Evolutionary conservation across 2,113 vertebrate species (phyloP).

Genomic region (Dicaeum eximium): DNA sequence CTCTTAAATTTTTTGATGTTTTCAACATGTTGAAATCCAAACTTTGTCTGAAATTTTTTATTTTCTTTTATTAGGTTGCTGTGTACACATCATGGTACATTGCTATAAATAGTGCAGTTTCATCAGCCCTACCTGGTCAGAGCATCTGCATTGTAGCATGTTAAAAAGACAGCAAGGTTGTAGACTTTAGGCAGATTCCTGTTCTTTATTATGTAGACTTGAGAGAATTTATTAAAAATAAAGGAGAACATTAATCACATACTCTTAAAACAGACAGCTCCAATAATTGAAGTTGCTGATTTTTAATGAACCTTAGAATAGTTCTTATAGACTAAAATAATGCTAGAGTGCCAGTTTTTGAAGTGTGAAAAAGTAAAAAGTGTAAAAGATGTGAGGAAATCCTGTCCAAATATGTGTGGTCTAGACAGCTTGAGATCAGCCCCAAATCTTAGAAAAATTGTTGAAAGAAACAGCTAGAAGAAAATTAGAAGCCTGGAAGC

Average conservation of each 20-base stretch:
- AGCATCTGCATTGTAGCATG: neutral
- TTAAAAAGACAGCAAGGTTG: neutral
- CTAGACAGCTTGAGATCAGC: neutral
- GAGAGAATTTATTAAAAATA: neutral
- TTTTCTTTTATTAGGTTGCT: neutral
- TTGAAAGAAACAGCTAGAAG: neutral
- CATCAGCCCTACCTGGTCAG: neutral
- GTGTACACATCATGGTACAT: neutral
- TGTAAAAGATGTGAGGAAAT: neutral
- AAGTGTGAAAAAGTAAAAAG: neutral
- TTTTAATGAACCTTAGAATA: neutral
- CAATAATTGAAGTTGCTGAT: neutral
- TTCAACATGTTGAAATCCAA: neutral
- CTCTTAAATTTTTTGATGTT: neutral
- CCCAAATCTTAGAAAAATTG: neutral
- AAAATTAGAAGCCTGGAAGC: neutral
- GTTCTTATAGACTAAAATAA: neutral
- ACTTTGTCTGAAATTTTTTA: neutral
- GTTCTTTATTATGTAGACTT: neutral
- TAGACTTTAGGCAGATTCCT: neutral
- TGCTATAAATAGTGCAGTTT: fast-evolving
- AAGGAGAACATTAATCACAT: neutral
- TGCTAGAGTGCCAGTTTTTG: neutral
- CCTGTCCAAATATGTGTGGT: neutral
- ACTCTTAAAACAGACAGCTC: neutral